Conservation (phyloP, 2,797 vertebrate species). For the Platalea minor region DNA sequence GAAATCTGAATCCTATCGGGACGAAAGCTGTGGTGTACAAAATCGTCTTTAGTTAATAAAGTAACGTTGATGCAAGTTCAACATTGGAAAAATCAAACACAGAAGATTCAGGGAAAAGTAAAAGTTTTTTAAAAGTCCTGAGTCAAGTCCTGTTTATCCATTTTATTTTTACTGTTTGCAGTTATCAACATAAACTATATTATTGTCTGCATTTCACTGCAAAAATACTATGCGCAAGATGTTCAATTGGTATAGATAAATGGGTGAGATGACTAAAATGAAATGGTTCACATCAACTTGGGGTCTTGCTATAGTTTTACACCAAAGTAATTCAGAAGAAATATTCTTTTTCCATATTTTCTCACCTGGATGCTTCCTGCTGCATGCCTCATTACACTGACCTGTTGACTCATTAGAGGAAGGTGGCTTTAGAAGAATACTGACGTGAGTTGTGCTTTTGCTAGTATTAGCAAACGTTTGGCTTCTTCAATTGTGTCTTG, state of each 20-base stretch:
- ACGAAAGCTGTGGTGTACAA: not conserved
- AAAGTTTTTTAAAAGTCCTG: not conserved
- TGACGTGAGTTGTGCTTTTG: not conserved
- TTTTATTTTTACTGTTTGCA: not conserved
- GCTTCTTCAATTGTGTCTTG: not conserved
- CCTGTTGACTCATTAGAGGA: not conserved
- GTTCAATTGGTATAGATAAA: not conserved
- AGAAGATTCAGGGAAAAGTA: not conserved
- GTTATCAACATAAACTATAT: not conserved
- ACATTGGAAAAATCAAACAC: not conserved
- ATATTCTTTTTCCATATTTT: not conserved
- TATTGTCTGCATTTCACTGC: not conserved
- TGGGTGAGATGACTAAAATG: not conserved
- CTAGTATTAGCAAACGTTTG: not conserved
- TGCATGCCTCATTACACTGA: not conserved
- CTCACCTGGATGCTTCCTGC: not conserved
- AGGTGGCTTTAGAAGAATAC: not conserved
- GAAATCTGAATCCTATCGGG: not conserved
- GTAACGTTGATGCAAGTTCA: not conserved
- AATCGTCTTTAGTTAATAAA: not conserved
- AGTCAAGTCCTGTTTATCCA: not conserved
- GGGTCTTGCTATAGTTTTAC: not conserved
- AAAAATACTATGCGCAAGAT: not conserved
- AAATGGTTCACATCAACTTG: not conserved
- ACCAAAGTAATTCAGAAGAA: not conserved